phyloP scores from a whole-genome alignment of 2,888 invertebrate species.

The Argyresthia albistria region DNA sequence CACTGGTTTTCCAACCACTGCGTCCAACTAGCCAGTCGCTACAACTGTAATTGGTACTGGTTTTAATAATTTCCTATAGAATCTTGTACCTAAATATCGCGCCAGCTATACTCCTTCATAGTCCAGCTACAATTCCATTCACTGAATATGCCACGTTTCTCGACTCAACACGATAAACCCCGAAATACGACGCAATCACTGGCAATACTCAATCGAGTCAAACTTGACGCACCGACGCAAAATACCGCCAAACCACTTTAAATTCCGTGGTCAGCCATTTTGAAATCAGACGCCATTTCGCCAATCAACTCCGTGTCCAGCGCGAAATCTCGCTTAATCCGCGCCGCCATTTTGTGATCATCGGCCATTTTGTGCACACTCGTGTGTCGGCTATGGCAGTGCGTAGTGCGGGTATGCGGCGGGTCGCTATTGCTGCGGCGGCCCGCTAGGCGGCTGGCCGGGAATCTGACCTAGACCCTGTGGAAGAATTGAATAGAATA shows the following conservation, averaged over 20 bases:
- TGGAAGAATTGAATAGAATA: background rate
- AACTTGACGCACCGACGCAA: too few species aligned
- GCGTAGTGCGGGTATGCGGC: conserved; percentile 26
- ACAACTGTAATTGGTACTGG: background rate
- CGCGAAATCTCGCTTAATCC: too few species aligned
- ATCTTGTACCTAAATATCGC: background rate
- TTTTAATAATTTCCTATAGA: conserved; percentile 14
- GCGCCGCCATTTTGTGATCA: background rate
- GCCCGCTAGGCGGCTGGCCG: conserved; percentile 53
- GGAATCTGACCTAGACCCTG: conserved; percentile 62
- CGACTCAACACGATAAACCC: too few species aligned
- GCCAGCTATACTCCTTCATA: background rate
- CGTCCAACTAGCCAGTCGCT: background rate
- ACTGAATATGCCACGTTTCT: too few species aligned
- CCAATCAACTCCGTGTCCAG: background rate
- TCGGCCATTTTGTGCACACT: background rate
- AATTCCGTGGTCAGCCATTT: background rate
- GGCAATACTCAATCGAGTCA: too few species aligned
- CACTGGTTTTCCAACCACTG: background rate
- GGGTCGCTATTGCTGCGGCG: conserved; percentile 62
- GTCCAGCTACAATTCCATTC: background rate
- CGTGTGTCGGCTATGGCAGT: conserved; percentile 15
- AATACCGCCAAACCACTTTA: too few species aligned
- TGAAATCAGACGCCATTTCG: too few species aligned
- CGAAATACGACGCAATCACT: too few species aligned